These are phyloP conservation scores for Lampris incognitus DNA, from an alignment of 2,113 vertebrate species.

Conservation along the genomic window DNA sequence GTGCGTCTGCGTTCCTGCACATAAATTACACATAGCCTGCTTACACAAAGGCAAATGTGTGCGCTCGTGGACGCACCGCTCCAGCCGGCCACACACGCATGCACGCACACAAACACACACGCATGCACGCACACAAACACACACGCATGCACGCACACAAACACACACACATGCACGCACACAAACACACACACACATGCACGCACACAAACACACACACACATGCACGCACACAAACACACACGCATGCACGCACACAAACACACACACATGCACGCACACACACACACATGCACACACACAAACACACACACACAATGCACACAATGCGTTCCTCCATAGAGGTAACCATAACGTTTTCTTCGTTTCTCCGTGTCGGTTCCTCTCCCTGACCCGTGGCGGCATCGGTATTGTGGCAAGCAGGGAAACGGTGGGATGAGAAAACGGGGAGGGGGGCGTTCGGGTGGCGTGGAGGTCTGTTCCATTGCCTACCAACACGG, in stretches of 20 bases:
- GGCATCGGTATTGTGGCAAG: conserved; percentile 27
- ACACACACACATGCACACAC: neutral
- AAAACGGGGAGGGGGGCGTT: too few relatives aligned
- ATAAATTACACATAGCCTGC: neutral
- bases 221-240: too few relatives aligned
- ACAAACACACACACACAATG: neutral
- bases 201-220: conserved; percentile 14
- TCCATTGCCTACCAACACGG: too few relatives aligned
- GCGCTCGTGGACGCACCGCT: too few relatives aligned
- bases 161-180: too few relatives aligned
- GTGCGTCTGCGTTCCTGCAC: neutral
- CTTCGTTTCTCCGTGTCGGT: conserved; percentile 4
- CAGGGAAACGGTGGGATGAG: neutral
- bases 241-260: neutral
- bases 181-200: neutral
- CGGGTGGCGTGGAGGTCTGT: too few relatives aligned
- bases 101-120: conserved; percentile 16
- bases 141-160: neutral
- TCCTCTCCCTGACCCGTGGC: neutral
- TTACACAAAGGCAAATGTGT: neutral
- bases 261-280: conserved; percentile 6
- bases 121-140: conserved; percentile 6
- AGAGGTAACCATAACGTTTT: conserved; percentile 36
- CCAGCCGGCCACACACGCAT: neutral
- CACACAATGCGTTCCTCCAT: conserved; percentile 11